Percentiles rank a stretch among this genome's conserved stretches.
Conservation (phyloP, 2,797 vertebrate species). For the Pangasius macronema region DNA sequence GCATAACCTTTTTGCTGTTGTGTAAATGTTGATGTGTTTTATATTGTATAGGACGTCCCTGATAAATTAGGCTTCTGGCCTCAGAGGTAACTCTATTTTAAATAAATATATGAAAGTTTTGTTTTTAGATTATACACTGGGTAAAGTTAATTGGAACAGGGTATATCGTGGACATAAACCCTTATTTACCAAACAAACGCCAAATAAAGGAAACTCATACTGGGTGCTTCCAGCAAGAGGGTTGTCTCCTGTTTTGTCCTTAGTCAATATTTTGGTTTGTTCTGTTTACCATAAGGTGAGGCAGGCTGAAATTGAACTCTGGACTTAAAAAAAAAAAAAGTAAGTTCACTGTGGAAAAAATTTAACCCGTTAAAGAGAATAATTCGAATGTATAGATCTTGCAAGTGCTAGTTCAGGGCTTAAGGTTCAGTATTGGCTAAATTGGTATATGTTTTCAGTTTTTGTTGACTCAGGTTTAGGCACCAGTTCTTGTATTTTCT, state of each 20-base stretch:
- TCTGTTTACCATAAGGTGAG: slow-evolving; percentile 29
- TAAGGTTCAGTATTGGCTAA: background rate
- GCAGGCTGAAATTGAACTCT: background rate
- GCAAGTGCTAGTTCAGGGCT: background rate
- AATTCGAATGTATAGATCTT: background rate
- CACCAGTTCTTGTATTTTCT: background rate
- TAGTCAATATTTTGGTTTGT: slow-evolving; percentile 29
- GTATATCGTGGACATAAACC: background rate
- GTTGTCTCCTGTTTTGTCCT: slow-evolving; percentile 26
- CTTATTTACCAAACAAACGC: slow-evolving; percentile 41
- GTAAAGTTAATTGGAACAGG: background rate
- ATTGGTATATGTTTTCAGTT: background rate
- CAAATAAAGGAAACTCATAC: slow-evolving; percentile 40
- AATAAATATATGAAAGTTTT: slow-evolving; percentile 11
- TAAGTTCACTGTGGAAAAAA: background rate
- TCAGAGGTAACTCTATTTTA: background rate
- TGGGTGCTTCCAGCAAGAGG: background rate
- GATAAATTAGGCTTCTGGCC: background rate
- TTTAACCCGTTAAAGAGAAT: background rate
- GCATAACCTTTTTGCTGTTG: background rate
- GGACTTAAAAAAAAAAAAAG: background rate
- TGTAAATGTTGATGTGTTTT: background rate
- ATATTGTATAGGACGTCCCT: background rate
- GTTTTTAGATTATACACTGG: background rate
- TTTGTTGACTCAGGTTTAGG: background rate